Conservation (phyloP, 2,113 vertebrate species). For the Calcarius ornatus region DNA sequence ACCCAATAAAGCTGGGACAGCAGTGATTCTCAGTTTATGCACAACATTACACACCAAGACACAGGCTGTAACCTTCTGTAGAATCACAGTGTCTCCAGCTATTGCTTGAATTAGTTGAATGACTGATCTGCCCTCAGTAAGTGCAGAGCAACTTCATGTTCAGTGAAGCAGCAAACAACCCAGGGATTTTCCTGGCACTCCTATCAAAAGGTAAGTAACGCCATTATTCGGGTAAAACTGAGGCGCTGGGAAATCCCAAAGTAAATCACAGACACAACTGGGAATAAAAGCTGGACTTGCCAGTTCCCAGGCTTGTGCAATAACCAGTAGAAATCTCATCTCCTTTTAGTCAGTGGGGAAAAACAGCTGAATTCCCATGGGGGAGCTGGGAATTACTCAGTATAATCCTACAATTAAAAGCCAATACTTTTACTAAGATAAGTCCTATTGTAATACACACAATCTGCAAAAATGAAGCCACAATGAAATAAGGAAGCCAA, state of each 20-base stretch:
- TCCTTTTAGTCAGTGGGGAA: neutral
- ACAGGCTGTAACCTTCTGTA: neutral
- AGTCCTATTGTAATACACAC: neutral
- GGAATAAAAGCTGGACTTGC: neutral
- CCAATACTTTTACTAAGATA: neutral
- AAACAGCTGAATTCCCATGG: neutral
- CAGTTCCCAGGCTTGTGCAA: neutral
- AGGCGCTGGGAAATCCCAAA: neutral
- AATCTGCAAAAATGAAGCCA: neutral
- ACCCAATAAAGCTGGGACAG: neutral
- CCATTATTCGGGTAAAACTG: neutral
- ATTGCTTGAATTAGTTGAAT: neutral
- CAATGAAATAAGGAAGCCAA: neutral
- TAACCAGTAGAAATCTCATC: neutral
- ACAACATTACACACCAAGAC: neutral
- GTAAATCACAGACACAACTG: neutral
- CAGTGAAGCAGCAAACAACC: neutral
- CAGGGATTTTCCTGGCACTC: neutral
- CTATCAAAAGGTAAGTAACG: neutral
- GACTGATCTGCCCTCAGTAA: neutral
- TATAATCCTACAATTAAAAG: neutral
- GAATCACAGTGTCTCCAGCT: neutral
- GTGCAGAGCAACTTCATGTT: neutral
- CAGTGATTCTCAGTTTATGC: neutral
- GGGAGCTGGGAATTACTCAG: neutral